Conservation (phyloP, 53 echinoderm and acorn worm genomes). For the Arbacia lixula region DNA sequence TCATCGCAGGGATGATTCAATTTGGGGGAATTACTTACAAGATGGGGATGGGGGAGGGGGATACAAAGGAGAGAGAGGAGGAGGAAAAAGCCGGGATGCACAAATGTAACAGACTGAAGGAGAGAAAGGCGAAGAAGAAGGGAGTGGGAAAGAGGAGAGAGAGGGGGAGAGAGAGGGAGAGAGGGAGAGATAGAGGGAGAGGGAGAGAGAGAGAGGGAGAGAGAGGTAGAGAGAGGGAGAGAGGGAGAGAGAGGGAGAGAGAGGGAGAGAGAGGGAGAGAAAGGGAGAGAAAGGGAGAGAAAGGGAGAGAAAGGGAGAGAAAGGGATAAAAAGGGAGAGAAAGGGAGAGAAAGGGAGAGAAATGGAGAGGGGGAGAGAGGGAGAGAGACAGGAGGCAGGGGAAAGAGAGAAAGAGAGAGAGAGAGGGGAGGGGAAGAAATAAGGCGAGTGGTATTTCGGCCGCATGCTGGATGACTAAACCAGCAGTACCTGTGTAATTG, state of each 20-base stretch:
- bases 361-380: background rate
- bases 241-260: background rate
- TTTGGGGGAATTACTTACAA: slow-evolving; percentile 29
- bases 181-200: slow-evolving; percentile 19
- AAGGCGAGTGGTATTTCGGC: too few species aligned
- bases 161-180: slow-evolving; percentile 1
- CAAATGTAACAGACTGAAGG: too few species aligned
- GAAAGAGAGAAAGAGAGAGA: background rate
- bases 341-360: background rate
- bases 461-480: too few species aligned
- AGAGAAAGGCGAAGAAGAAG: background rate
- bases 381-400: background rate
- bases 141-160: background rate
- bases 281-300: background rate
- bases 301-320: background rate
- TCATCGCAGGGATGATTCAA: slow-evolving; percentile 30
- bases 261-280: background rate
- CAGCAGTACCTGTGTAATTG: too few species aligned
- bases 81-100: background rate
- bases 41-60: slow-evolving; percentile 5
- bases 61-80: background rate
- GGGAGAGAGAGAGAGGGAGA: background rate
- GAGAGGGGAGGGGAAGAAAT: too few species aligned
- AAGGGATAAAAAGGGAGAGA: background rate
- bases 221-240: background rate